Evolutionary conservation across 2,113 vertebrate genomes (phyloP), one percentile per base, ranked within the genome.

Genomic region (Erinaceus europaeus): DNA sequence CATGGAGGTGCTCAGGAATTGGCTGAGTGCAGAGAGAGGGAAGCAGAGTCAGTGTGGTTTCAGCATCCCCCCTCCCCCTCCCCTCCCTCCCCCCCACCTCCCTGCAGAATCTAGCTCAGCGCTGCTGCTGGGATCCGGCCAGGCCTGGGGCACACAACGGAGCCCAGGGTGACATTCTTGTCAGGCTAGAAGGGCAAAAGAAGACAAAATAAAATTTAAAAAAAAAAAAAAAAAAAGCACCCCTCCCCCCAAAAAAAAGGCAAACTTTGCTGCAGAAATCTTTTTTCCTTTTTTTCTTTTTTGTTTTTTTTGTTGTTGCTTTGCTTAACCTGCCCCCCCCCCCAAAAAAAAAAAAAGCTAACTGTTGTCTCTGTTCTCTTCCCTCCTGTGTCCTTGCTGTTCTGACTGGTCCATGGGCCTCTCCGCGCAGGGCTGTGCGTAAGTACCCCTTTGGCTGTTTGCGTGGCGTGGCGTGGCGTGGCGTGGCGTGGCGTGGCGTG

Each of bases 391-490:
- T 92, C 42, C 93, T 79, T 91, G 95, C 87, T 90, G 95, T 93
- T 27, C 88, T 90, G 74, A 40, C 40, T 91, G 81, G 76, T 75
- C 91, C 48, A 27, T 50, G 75, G 93, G 96, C 2, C 87, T 83
- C 90, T 96, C 50, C 88, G 95, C 81, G 87, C 97, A 99, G 99
- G 99, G 99, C 96, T 99, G 99, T 93, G 99, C 99, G 99, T 99
- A 99, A 98, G 99, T 99, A 97, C 87, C 3, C n/a, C 23, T 79
- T 62, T 59, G 75, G 44, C 94, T 95, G 21, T 0, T 90, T 84
- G 59, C 1, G n/a, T 94, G 42, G 62, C 68, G 90, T 36, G 76
- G 68, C 85, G 44, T 29, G 1, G 59, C 82, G 44, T 9, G 0
- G 57, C n/a, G 32, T 42, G 83, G n/a, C 15, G 65, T 5, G 81